Conservation (phyloP, 2,888 invertebrate genomes). For the Electrophaes corylata region DNA sequence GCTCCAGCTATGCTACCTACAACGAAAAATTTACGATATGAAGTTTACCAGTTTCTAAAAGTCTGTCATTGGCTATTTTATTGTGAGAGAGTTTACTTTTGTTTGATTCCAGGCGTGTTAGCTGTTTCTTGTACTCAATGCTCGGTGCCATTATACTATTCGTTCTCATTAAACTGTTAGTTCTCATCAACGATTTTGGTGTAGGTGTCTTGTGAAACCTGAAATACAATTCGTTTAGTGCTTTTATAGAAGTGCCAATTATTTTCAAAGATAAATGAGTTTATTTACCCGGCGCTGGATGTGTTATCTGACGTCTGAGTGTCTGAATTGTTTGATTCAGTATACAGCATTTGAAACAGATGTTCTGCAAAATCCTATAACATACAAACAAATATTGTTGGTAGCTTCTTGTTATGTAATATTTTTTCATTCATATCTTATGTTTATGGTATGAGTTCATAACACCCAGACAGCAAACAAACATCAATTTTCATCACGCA, state of each 20-base stretch:
- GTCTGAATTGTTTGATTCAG: conserved; percentile 60
- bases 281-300: conserved; percentile 45
- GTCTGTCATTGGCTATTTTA: background rate
- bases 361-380: conserved; percentile 72
- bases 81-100: conserved; percentile 66
- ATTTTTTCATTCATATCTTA: too few relatives aligned
- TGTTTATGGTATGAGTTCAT: too few relatives aligned
- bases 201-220: conserved; percentile 88
- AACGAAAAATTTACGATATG: conserved; percentile 16
- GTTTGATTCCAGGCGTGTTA: conserved; percentile 84
- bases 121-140: conserved; percentile 81
- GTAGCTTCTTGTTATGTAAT: too few relatives aligned
- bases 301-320: conserved; percentile 50
- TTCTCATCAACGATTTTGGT: conserved; percentile 94
- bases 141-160: conserved; percentile 86
- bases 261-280: background rate
- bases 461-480: too few relatives aligned
- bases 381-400: background rate
- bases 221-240: conserved; percentile 30
- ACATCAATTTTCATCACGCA: too few relatives aligned
- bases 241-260: too few relatives aligned
- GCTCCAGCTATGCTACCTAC: conserved; percentile 89
- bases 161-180: conserved; percentile 94
- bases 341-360: conserved; percentile 67
- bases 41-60: background rate